phyloP scores from a whole-genome alignment of 1,140 invertebrate genomes.

The Steinernema feltiae region DNA sequence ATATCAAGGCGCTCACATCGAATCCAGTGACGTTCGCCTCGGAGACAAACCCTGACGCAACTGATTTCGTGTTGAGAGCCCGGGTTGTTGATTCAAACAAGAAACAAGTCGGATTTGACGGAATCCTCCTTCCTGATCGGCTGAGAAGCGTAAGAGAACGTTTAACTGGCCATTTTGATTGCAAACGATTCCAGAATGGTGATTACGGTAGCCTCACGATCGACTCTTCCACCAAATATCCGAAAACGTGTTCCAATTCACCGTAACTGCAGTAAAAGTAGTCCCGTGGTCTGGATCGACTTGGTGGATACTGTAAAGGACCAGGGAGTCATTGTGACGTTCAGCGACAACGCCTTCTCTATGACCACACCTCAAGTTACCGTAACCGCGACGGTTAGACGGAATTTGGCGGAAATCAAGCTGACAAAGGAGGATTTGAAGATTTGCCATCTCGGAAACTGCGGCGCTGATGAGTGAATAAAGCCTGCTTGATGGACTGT shows the following conservation, averaged over 20 bases:
- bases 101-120: slow-evolving; percentile 19
- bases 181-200: background rate
- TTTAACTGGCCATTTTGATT: background rate
- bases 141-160: background rate
- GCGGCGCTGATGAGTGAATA: background rate
- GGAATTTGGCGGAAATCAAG: background rate
- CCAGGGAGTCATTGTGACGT: background rate
- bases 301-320: slow-evolving; percentile 1
- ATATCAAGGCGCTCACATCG: background rate
- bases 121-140: background rate
- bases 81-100: background rate
- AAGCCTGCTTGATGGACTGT: too few species aligned
- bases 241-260: background rate
- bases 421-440: background rate
- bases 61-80: slow-evolving; percentile 20
- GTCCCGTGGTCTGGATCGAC: slow-evolving; percentile 1
- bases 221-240: background rate
- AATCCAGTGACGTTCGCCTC: background rate
- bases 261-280: background rate
- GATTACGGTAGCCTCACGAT: slow-evolving; percentile 9
- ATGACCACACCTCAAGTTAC: slow-evolving; percentile 20
- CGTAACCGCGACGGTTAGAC: background rate
- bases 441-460: background rate
- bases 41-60: background rate
- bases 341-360: slow-evolving; percentile 38